Evolutionary conservation across 1,140 invertebrate genomes (phyloP).

Genomic region (Tachypleus tridentatus): DNA sequence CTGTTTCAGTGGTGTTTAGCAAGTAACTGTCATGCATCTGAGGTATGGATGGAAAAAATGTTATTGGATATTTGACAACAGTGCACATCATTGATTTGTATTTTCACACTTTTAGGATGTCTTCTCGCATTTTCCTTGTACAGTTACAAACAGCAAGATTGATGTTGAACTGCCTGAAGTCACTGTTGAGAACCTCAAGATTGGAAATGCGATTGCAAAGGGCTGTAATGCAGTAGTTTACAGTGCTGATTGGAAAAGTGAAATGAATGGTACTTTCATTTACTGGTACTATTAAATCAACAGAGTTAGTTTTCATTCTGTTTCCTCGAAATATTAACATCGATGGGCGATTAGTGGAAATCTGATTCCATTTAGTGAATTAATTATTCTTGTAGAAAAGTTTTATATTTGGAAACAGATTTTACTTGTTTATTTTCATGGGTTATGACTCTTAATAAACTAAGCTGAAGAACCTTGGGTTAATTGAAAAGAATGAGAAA

Average conservation of each 20-base stretch:
- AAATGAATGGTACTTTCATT: constrained; percentile 16
- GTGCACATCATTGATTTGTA: too few species aligned
- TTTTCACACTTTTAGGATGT: constrained; percentile 8
- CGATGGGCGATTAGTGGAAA: not conserved
- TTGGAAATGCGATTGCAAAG: constrained; percentile 60
- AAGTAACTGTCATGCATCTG: constrained; percentile 13
- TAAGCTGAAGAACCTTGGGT: too few species aligned
- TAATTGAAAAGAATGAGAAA: too few species aligned
- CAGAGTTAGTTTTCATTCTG: not conserved
- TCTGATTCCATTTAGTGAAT: not conserved
- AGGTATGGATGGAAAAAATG: too few species aligned
- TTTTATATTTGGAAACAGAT: not conserved
- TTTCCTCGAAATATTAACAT: not conserved
- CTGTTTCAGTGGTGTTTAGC: constrained; percentile 14
- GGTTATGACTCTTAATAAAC: too few species aligned
- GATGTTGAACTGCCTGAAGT: constrained; percentile 9
- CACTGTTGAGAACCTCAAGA: constrained; percentile 46
- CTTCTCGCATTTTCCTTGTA: constrained; percentile 13
- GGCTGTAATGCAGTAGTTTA: constrained; percentile 73
- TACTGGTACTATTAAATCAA: not conserved
- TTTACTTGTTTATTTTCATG: too few species aligned
- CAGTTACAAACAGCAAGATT: constrained; percentile 10
- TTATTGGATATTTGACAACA: too few species aligned
- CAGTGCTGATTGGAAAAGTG: constrained; percentile 43
- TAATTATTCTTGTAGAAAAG: not conserved